phyloP scores from a whole-genome alignment of 2,113 vertebrate species.

The Tragulus kanchil region DNA sequence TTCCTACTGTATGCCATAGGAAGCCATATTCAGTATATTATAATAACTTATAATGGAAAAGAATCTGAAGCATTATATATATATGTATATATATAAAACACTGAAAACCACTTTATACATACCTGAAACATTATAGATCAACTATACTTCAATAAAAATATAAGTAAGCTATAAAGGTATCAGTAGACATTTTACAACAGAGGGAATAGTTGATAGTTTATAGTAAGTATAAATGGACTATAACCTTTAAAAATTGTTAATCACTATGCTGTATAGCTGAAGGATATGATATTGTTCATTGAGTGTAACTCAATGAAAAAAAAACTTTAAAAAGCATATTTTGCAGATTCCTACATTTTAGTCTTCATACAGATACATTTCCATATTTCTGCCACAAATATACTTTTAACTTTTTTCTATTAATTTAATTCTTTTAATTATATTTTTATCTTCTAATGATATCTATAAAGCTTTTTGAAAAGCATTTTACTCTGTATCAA shows the following conservation, averaged over 20 bases:
- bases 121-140: background rate
- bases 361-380: background rate
- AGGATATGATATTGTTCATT: background rate
- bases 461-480: conserved; percentile 22
- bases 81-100: no score
- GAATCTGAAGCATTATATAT: no score
- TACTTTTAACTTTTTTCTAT: background rate
- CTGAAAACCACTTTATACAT: no score
- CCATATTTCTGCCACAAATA: background rate
- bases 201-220: background rate
- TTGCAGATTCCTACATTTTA: background rate
- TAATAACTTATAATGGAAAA: no score
- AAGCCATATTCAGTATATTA: no score
- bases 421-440: conserved; percentile 14
- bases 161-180: background rate
- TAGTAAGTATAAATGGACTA: background rate
- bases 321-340: background rate
- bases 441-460: background rate
- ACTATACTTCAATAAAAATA: background rate
- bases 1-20: no score
- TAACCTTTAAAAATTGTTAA: background rate
- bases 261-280: background rate
- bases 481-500: background rate
- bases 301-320: background rate
- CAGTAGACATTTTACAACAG: background rate